Conservation (phyloP, 2,113 vertebrate genomes). For the Orcinus orca region DNA sequence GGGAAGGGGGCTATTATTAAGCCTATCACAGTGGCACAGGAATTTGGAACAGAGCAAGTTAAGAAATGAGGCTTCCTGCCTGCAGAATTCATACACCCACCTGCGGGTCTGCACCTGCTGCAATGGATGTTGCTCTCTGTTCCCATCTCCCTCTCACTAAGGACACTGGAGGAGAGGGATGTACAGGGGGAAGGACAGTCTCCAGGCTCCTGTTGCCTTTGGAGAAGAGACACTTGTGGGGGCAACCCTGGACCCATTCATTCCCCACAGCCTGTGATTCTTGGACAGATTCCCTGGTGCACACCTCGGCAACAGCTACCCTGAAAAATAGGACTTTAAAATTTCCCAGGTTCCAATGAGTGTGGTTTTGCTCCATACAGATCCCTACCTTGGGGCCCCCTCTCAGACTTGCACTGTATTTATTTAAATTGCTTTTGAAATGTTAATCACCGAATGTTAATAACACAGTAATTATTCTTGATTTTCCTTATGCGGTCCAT, state of each 20-base stretch:
- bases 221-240: neutral
- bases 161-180: neutral
- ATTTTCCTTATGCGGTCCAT: slow-evolving; percentile 48
- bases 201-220: neutral
- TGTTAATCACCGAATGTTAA: slow-evolving; percentile 63
- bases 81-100: neutral
- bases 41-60: neutral
- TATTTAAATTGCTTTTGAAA: slow-evolving; percentile 67
- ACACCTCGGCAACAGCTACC: neutral
- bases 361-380: neutral
- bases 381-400: neutral
- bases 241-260: neutral
- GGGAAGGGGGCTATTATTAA: neutral
- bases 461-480: slow-evolving; percentile 63
- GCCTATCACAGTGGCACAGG: too few species aligned
- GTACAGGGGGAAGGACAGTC: accelerated
- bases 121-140: neutral
- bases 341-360: slow-evolving; percentile 6
- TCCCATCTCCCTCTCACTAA: neutral
- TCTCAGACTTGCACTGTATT: neutral
- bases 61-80: neutral
- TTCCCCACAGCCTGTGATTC: neutral
- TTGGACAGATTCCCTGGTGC: neutral
- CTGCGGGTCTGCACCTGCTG: neutral
- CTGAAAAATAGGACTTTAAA: neutral